Conservation (phyloP, 2,797 vertebrate species). For the Allenopithecus nigroviridis region DNA sequence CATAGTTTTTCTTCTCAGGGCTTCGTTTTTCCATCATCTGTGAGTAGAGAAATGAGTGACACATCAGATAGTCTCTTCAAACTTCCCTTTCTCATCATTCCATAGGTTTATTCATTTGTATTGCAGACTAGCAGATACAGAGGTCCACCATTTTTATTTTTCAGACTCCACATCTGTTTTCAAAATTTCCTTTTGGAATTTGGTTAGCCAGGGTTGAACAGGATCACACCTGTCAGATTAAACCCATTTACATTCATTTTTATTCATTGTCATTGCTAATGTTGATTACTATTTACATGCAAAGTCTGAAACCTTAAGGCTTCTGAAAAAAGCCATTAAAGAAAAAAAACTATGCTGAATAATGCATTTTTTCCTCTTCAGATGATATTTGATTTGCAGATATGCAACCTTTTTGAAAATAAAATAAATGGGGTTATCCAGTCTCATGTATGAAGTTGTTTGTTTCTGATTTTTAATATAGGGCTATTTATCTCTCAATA, state of each 20-base stretch:
- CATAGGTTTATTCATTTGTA: constrained; percentile 26
- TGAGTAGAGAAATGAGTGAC: background rate
- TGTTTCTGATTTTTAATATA: constrained; percentile 24
- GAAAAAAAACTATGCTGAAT: constrained; percentile 59
- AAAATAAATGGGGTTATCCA: constrained; percentile 38
- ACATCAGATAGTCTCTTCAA: background rate
- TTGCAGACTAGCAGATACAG: background rate
- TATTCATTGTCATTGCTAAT: constrained; percentile 60
- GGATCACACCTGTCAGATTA: background rate
- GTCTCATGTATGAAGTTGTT: background rate
- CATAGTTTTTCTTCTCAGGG: background rate
- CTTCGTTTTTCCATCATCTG: background rate
- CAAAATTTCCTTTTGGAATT: constrained; percentile 10
- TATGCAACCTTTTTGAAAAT: background rate
- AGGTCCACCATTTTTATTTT: background rate
- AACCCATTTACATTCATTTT: constrained; percentile 3
- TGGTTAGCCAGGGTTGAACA: background rate
- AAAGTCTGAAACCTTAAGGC: constrained; percentile 35
- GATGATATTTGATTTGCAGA: constrained; percentile 52
- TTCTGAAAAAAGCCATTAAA: constrained; percentile 54
- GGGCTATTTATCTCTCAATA: constrained; percentile 44
- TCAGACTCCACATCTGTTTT: background rate
- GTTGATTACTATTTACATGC: constrained; percentile 50
- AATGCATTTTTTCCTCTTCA: constrained; percentile 40
- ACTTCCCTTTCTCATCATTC: background rate